Evolutionary conservation across 2,888 invertebrate genomes (phyloP), one percentile per base, ranked within the genome.

Genomic region (Alentia gelatinosa): DNA sequence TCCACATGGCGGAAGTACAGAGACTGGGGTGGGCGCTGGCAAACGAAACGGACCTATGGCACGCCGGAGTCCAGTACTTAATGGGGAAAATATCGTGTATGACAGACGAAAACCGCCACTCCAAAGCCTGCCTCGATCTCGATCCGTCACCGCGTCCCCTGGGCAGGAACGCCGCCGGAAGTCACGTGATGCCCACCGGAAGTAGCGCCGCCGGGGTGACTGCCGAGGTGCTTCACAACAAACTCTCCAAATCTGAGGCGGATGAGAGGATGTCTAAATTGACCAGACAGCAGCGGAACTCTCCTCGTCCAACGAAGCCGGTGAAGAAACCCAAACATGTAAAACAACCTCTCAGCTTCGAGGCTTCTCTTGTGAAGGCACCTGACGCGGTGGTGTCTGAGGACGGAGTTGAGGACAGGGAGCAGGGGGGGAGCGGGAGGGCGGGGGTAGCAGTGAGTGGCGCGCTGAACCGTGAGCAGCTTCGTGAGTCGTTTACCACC

Each of bases 31-130:
- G 86, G 86, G 86, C 86, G 30, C 86, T 86, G 86, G 86, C 86
- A 26, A 86, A 86, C 30, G 86, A 86, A 30, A 86, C 86, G 7
- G 86, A 86, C 50, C 50, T 86, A 47, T 86, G 86, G 86, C 86
- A 86, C 50, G 86, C 86, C 0, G 86, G 86, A 12, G 50, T 86
- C 19, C 26, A 30, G 26, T 84, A 84, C 42, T 26, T 84, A n/a
- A 84, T 84, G 39, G 84, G 12, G 12, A 40, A 37, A 37, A 42
- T 84, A 4, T 42, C 39, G 5, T 84, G 84, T 23, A 39, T 37
- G 40, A 35, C 7, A 12, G 86, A 86, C 26, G 86, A 42, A 19
- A 86, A 86, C 23, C 23, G 26, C 15, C 9, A 42, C 47, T 26
- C 47, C 5, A 30, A 86, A 15, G 35, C 30, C 47, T 86, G 86